Evolutionary conservation across 2,113 vertebrate species (phyloP), one percentile per base, ranked within the genome.

Genomic region (Crotalus horridus): DNA sequence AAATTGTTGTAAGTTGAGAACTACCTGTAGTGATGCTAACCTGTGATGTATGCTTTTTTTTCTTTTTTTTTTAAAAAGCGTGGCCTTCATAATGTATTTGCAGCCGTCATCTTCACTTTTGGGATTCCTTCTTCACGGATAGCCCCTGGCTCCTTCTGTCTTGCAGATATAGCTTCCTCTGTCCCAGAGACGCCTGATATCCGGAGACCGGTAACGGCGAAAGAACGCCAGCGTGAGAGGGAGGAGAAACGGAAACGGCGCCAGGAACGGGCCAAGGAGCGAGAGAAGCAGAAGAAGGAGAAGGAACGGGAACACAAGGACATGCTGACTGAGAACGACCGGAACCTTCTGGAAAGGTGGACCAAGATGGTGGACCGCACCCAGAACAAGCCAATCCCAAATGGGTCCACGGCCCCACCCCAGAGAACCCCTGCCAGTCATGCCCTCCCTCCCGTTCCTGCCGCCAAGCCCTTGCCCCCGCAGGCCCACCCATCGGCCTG

Each of bases 331-430:
- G 98, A 99, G 95, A 98, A 98, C 0, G 99, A 99, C 95, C 98
- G 98, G 93, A 99, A 98, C 95, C 97, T 99, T 81, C 94, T 99
- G 92, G 98, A 99, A 88, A 98, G 99, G 6, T 99, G 99, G 99
- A 98, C 97, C 89, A 98, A 98, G 74, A 99, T 99, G 98, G 98
- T 98, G 92, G 98, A 98, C 94, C 96, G 96, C 4, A 93, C 95
- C n/a, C 95, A 91, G 4, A 97, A 96, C 74, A 92, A 74, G 46
- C 58, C 91, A 46, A 85, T 20, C 85, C 92, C 95, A 92, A 85
- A 96, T 88, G n/a, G 87, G 55, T 15, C 95, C 20, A 13, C 11
- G 2, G 85, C 6, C 33, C 12, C 23, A 89, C 61, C 94, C 3
- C 0, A 33, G 29, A 91, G 1, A 0, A 15, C 48, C 0, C 1